Base-by-base conservation (phyloP, 2,888 invertebrate species). In the Himalopsyche kuldschensis region DNA sequence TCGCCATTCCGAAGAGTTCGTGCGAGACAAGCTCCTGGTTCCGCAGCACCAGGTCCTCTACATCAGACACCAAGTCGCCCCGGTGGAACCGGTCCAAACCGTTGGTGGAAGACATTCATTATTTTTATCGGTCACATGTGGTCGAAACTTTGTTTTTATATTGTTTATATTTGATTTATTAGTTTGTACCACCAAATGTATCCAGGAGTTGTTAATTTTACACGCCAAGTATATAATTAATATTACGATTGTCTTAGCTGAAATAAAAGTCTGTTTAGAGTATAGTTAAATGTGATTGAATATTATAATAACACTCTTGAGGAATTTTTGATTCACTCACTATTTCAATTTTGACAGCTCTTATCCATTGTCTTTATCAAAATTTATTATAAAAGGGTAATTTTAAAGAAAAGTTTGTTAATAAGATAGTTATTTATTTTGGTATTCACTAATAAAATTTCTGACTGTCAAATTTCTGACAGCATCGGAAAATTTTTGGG, bases 1-100 rank as follows among this genome's bases (percentile, higher is more conserved):
- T 81, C 84, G 69, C 83, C 79, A 78, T 81, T 32, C 75, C 76
- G 76, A 46, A 78, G 81, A 75, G 80, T 84, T 84, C 69, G 69
- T 69, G 69, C 8, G 69, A 69, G 69, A 69, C 69, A 24, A 69
- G 69, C 69, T 83, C 81, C 76, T 76, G 81, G 79, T 78, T 20
- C 77, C 82, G 47, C 77, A 86, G 87, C 87, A 87, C 86, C 87
- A 48, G 31, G 63, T 31, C 79, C 15, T 30, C 46, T 17, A 55
- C 55, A 32, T 76, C 79, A 30, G 79, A 55, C 79, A 30, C 30
- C 48, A 30, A 79, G 31, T 47, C 78, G 79, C 31, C 41, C 79
- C 46, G 31, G 79, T 55, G 55, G 35, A 30, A 30, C 55, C 55
- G 48, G 55, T 27, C 46, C 30, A 55, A 27, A 35, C 83, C 83